These are phyloP conservation scores for Genyomyrus donnyi DNA, from an alignment of 2,113 vertebrate genomes.

Conservation along the genomic window DNA sequence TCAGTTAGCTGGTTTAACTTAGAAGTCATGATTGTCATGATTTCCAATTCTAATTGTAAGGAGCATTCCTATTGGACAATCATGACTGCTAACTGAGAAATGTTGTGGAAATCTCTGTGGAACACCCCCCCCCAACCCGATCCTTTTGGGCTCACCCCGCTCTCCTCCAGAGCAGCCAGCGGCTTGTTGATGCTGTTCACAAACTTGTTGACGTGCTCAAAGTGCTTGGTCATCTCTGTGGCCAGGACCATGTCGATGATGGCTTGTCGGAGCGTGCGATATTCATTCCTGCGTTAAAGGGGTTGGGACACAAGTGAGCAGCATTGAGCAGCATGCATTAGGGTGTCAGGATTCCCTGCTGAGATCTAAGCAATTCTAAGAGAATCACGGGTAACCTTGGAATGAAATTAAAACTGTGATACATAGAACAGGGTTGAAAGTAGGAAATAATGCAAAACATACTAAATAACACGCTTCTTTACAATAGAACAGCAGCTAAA, in stretches of 20 bases:
- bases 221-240: slow-evolving; percentile 98
- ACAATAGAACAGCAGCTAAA: neutral
- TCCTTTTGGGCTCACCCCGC: slow-evolving; percentile 63
- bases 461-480: neutral
- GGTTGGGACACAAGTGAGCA: neutral
- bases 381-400: neutral
- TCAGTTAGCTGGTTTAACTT: too few species aligned
- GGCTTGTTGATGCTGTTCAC: slow-evolving; percentile 98
- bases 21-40: neutral
- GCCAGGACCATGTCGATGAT: slow-evolving; percentile 97
- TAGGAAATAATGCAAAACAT: neutral
- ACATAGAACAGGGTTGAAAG: neutral
- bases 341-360: neutral
- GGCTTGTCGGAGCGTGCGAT: slow-evolving; percentile 84
- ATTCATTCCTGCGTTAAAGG: slow-evolving; percentile 73
- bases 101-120: neutral
- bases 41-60: neutral
- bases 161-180: slow-evolving; percentile 77
- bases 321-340: neutral
- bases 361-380: neutral
- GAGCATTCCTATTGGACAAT: neutral
- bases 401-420: neutral
- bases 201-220: slow-evolving; percentile 97
- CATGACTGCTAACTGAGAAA: neutral
- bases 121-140: neutral